Evolutionary conservation across 2,113 vertebrate species (phyloP), one percentile per base, ranked within the genome.

Genomic region (Strix aluco): DNA sequence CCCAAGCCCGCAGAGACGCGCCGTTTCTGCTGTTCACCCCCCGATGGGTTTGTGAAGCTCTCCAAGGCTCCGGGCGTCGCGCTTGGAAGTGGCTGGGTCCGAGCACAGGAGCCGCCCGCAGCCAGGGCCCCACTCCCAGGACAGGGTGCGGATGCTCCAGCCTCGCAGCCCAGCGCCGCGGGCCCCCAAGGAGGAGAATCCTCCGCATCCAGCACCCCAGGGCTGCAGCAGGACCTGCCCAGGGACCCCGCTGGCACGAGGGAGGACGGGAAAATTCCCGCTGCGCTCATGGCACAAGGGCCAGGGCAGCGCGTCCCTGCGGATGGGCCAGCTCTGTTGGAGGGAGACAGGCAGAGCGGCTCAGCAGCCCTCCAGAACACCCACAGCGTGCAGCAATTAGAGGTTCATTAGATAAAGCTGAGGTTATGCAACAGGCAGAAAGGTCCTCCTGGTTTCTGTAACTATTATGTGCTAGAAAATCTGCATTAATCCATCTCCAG

Each of bases 131-230:
- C 3, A 0, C 36, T 57, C 22, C 57, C 29, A 7, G 69, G 9
- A 6, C 5, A 7, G 15, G 3, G 2, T 6, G 18, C 13, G 66
- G 2, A 5, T 2, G 55, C 27, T 74, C 51, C 80, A 52, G 29
- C 1, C 1, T 29, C 9, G 49, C 49, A 34, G 25, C 52, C 30
- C 1, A 25, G 66, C 14, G 3, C 81, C 11, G 1, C 2, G 2
- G 55, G 36, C 1, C 3, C 49, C 26, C 1, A 2, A 17, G 71
- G n/a, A 80, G 67, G 20, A 58, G 49, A 22, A 15, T 9, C 22
- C 40, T 26, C 27, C 13, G 5, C 11, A 16, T 0, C 58, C 15
- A 0, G 0, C 3, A 7, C 18, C 21, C 15, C 5, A 0, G 42
- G 13, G 61, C 61, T 23, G 42, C 59, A 30, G 89, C 42, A 46